These are phyloP conservation scores for Ametastegia equiseti DNA, from an alignment of 2,888 invertebrate genomes.

Conservation along the genomic window DNA sequence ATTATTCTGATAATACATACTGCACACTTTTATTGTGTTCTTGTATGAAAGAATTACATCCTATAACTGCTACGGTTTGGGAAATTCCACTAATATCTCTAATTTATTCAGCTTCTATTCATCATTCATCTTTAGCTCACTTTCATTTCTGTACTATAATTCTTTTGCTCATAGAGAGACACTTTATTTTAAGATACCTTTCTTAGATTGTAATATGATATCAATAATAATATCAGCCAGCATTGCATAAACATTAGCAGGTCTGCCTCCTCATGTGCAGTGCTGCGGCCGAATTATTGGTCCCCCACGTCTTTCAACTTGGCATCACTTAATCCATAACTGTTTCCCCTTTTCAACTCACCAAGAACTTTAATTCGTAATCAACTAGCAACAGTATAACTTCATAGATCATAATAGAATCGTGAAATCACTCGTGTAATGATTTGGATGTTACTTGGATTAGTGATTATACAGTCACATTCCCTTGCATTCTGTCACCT, in stretches of 20 bases:
- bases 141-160: not conserved
- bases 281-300: not conserved
- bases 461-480: not conserved
- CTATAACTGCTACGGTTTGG: not conserved
- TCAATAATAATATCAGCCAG: slow-evolving; percentile 7
- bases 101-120: no score
- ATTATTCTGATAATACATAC: no score
- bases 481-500: not conserved
- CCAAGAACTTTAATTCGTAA: not conserved
- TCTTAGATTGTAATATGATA: slow-evolving; percentile 22
- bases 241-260: not conserved
- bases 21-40: not conserved
- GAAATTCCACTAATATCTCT: not conserved
- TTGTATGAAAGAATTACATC: not conserved
- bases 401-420: not conserved
- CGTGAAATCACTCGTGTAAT: not conserved
- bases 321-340: not conserved
- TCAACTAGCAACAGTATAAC: not conserved
- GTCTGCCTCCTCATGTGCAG: not conserved
- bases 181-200: not conserved
- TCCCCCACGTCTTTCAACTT: not conserved
- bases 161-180: not conserved
- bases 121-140: not conserved
- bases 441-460: no score
- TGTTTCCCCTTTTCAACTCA: not conserved